Percentiles rank a stretch among this genome's conserved stretches.
Evolutionary conservation across 2,797 vertebrate genomes (phyloP).

Genomic region (Rhinella marina): DNA sequence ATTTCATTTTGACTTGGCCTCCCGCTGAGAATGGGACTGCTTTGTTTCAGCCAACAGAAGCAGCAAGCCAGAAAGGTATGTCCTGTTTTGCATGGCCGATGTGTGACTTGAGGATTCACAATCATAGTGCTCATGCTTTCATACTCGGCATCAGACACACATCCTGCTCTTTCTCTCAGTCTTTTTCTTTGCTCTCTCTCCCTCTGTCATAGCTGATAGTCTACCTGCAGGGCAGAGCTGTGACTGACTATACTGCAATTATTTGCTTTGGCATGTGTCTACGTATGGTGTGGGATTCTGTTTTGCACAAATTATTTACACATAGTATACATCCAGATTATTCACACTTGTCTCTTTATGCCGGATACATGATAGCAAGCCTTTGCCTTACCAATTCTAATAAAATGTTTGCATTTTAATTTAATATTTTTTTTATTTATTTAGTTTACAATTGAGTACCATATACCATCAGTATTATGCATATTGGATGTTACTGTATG

Average conservation of each 20-base stretch:
- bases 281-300: conserved; percentile 67
- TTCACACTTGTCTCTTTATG: conserved; percentile 2
- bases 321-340: neutral
- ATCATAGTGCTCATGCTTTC: conserved; percentile 75
- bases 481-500: neutral
- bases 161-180: conserved; percentile 71
- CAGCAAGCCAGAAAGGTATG: conserved; percentile 86
- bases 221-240: conserved; percentile 79
- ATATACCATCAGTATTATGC: neutral
- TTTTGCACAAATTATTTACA: conserved; percentile 20
- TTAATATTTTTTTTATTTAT: neutral
- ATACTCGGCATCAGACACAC: conserved; percentile 72
- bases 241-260: conserved; percentile 71
- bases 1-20: conserved; percentile 91
- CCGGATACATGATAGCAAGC: neutral
- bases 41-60: conserved; percentile 83
- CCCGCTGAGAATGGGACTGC: conserved; percentile 87
- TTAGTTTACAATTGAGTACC: neutral
- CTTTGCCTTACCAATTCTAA: neutral
- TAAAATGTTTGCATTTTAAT: too few relatives aligned
- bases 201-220: conserved; percentile 68
- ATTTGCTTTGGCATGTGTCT: conserved; percentile 79
- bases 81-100: conserved; percentile 82
- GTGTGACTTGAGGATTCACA: conserved; percentile 78
- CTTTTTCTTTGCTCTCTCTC: conserved; percentile 74